Conservation (phyloP, 2,797 vertebrate species). For the Leuciscus waleckii region DNA sequence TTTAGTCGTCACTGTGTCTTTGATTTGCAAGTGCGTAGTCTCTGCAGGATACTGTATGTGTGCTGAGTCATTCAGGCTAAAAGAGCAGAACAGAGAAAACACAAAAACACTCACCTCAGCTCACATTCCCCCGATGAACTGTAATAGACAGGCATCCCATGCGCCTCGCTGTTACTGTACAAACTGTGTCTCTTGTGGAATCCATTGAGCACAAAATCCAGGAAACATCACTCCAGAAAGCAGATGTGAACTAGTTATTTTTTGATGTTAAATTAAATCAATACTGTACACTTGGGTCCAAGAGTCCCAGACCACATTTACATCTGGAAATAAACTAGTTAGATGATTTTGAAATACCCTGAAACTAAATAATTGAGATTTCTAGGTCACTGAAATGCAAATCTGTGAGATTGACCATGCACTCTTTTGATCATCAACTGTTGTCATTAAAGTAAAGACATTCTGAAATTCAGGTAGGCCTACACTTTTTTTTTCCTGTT, state of each 20-base stretch:
- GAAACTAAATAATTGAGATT: not conserved
- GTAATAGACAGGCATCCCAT: not conserved
- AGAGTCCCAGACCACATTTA: not conserved
- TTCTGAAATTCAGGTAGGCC: not conserved
- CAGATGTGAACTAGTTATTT: not conserved
- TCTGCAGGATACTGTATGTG: constrained; percentile 55
- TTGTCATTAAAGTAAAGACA: not conserved
- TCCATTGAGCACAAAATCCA: not conserved
- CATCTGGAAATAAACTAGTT: not conserved
- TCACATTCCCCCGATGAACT: constrained; percentile 6
- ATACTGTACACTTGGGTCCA: not conserved
- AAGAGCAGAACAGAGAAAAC: constrained; percentile 29
- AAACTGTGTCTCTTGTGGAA: not conserved
- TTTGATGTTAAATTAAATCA: not conserved
- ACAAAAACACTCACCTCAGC: constrained; percentile 20
- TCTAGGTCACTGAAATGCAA: not conserved
- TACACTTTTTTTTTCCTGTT: not conserved
- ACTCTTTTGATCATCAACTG: not conserved
- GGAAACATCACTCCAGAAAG: not conserved
- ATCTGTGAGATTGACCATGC: not conserved
- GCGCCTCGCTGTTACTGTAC: not conserved
- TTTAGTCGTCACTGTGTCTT: constrained; percentile 59
- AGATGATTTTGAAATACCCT: not conserved
- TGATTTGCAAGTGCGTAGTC: constrained; percentile 47
- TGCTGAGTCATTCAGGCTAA: constrained; percentile 72